A percentile compares a stretch with the other conserved stretches of the same genome.
Evolutionary conservation across 2,888 invertebrate genomes (phyloP).

Genomic region (Ichneumon xanthorius): DNA sequence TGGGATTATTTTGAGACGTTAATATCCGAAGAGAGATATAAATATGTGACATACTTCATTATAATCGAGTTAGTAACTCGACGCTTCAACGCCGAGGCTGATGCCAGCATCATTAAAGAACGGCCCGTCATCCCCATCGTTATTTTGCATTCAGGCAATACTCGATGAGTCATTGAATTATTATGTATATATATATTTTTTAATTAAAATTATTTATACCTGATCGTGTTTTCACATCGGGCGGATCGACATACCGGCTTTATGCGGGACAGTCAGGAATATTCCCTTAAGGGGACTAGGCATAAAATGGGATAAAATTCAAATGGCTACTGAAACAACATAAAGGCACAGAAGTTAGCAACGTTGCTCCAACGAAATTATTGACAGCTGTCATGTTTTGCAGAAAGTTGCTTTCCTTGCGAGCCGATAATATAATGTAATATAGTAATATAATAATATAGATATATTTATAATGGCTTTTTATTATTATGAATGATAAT

Average conservation of each 20-base stretch:
- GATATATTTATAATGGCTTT: too few relatives aligned
- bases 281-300: not conserved
- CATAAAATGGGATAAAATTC: too few relatives aligned
- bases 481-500: too few relatives aligned
- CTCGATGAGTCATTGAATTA: not conserved
- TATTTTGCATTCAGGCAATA: slow-evolving; percentile 28
- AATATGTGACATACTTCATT: not conserved
- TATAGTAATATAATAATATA: too few relatives aligned
- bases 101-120: not conserved
- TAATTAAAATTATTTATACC: not conserved
- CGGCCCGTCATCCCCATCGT: not conserved
- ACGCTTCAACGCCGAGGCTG: not conserved
- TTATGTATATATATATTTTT: not conserved
- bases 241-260: not conserved
- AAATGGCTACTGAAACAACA: too few relatives aligned
- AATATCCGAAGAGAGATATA: not conserved
- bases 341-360: too few relatives aligned
- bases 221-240: not conserved
- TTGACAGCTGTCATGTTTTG: too few relatives aligned
- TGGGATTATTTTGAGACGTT: not conserved
- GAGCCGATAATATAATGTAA: too few relatives aligned
- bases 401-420: too few relatives aligned
- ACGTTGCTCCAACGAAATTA: too few relatives aligned
- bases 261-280: not conserved
- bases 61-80: slow-evolving; percentile 8